Conservation (phyloP, 2,113 vertebrate genomes). For the Oryzias celebensis region DNA sequence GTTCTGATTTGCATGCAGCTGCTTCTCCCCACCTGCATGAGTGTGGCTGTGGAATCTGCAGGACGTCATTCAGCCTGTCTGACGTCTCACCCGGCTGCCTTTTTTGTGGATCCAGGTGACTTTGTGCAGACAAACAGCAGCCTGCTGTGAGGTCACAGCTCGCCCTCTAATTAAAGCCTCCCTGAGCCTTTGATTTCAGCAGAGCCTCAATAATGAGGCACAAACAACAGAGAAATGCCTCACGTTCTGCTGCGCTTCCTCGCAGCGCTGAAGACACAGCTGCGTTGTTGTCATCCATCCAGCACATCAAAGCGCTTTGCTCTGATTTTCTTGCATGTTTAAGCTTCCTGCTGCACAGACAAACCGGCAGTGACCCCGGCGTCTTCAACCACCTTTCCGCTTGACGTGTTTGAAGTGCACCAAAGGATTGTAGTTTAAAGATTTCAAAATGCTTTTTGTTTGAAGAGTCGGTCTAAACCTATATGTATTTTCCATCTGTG, state of each 20-base stretch:
- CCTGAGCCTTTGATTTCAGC: constrained; percentile 66
- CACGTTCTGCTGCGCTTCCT: constrained; percentile 31
- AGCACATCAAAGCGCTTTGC: constrained; percentile 53
- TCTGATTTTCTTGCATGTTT: constrained; percentile 49
- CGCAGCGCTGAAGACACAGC: constrained; percentile 46
- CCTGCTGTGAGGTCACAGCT: constrained; percentile 58
- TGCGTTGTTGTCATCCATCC: constrained; percentile 58
- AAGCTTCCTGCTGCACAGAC: constrained; percentile 23
- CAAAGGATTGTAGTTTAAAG: constrained; percentile 13
- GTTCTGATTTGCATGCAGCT: not conserved
- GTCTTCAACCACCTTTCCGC: constrained; percentile 28
- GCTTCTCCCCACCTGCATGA: constrained; percentile 1
- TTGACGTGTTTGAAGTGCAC: constrained; percentile 10
- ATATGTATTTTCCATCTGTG: constrained; percentile 55
- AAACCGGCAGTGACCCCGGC: constrained; percentile 7
- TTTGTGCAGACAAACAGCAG: constrained; percentile 38
- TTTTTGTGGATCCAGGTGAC: constrained; percentile 48
- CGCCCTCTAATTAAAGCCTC: constrained; percentile 69
- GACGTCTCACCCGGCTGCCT: constrained; percentile 23
- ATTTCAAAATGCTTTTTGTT: constrained; percentile 1
- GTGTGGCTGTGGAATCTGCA: constrained; percentile 16
- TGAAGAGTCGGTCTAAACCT: constrained; percentile 5
- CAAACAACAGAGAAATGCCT: constrained; percentile 57
- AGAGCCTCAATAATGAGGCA: constrained; percentile 55
- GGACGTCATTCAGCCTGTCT: not conserved